A percentile compares a stretch with the other conserved stretches of the same genome.
Evolutionary conservation across 2,113 vertebrate genomes (phyloP).

Genomic region (Syrmaticus mikado): DNA sequence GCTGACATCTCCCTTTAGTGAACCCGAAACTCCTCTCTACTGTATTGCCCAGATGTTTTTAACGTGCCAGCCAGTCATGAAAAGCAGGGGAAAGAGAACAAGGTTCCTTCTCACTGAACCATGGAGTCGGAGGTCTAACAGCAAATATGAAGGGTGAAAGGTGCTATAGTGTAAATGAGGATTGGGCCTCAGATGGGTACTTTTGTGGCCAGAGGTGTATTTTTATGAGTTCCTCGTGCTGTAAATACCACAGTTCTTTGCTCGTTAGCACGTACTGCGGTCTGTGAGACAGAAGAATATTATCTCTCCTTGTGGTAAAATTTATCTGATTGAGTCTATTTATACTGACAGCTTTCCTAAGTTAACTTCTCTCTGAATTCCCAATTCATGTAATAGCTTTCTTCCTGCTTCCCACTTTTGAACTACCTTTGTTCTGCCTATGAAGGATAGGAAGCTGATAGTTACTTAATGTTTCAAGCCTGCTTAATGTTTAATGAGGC

Average conservation of each 20-base stretch:
- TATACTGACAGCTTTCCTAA: constrained; percentile 58
- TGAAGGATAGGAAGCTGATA: constrained; percentile 52
- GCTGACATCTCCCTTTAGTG: constrained; percentile 62
- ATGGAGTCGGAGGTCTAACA: neutral
- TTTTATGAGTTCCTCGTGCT: neutral
- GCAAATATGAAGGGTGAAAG: neutral
- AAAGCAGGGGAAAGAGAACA: neutral
- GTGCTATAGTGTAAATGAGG: neutral
- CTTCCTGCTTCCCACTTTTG: constrained; percentile 38
- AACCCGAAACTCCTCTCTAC: constrained; percentile 60
- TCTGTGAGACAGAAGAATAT: neutral
- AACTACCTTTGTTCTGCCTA: constrained; percentile 61
- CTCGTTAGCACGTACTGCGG: neutral
- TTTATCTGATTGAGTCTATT: constrained; percentile 38
- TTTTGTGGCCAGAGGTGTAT: neutral
- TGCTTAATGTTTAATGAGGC: constrained; percentile 74
- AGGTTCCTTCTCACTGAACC: neutral
- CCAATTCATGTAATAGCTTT: constrained; percentile 57
- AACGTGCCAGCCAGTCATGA: neutral
- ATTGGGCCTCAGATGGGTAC: neutral
- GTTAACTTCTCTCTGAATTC: constrained; percentile 55
- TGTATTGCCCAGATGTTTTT: constrained; percentile 52
- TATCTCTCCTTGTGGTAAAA: neutral
- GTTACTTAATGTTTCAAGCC: constrained; percentile 71
- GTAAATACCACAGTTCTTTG: neutral